Conservation (phyloP, 1,140 invertebrate genomes). For the Drosophila nebulosa region DNA sequence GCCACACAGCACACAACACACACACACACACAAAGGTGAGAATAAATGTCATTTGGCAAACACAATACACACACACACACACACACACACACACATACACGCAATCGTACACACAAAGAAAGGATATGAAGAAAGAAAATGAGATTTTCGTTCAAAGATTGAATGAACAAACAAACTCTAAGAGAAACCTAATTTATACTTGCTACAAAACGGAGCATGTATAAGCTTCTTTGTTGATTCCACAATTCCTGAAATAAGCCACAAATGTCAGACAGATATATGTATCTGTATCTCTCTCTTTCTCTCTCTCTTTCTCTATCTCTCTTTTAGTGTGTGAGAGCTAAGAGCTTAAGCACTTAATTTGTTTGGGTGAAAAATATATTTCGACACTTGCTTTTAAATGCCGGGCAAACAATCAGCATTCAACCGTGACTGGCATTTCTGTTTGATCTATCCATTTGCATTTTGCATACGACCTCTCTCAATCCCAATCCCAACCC, state of each 20-base stretch:
- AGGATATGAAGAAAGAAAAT: constrained; percentile 26
- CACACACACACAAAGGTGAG: constrained; percentile 24
- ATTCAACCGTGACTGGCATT: constrained; percentile 40
- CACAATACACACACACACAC: neutral
- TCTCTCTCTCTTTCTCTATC: neutral
- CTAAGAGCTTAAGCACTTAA: constrained; percentile 16
- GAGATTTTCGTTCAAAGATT: constrained; percentile 3
- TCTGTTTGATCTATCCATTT: constrained; percentile 55
- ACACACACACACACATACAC: constrained; percentile 1
- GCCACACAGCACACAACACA: neutral
- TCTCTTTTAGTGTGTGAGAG: neutral
- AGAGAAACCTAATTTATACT: neutral
- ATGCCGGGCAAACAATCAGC: constrained; percentile 53
- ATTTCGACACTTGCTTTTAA: constrained; percentile 53
- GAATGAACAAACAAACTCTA: neutral
- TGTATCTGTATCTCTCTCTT: neutral
- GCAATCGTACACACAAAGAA: neutral
- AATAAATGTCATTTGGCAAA: constrained; percentile 15
- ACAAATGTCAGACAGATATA: neutral
- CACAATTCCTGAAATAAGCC: constrained; percentile 4
- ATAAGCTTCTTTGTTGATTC: neutral
- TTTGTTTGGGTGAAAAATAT: constrained; percentile 38
- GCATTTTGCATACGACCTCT: constrained; percentile 36
- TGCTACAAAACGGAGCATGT: neutral
- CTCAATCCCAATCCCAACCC: too few species aligned